Evolutionary conservation across 1,140 invertebrate genomes (phyloP).

Genomic region (Sweltsa coloradensis): DNA sequence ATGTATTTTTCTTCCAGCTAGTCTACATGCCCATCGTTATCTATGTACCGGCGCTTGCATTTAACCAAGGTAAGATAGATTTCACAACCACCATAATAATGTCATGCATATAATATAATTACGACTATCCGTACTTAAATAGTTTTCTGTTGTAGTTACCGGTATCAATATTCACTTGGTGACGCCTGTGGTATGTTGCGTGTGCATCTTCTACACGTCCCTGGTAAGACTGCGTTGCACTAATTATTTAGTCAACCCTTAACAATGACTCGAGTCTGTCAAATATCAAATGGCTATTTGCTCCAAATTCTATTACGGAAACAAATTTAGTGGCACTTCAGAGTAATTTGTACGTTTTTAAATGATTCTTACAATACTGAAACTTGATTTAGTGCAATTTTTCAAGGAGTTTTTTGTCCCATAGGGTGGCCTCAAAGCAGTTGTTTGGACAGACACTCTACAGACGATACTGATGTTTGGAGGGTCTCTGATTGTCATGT

Average conservation of each 20-base stretch:
- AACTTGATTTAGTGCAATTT: background rate
- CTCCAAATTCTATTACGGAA: background rate
- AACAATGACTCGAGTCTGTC: constrained; percentile 13
- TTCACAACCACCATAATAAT: background rate
- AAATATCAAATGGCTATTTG: background rate
- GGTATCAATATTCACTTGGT: constrained; percentile 14
- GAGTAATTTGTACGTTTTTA: background rate
- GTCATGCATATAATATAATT: background rate
- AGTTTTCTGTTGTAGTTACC: constrained; percentile 14
- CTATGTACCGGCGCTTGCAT: constrained; percentile 78
- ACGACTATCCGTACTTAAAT: constrained; percentile 14
- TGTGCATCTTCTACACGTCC: constrained; percentile 18
- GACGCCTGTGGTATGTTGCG: constrained; percentile 13
- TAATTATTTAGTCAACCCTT: too few relatives aligned
- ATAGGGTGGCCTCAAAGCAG: constrained; percentile 75
- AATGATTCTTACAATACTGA: background rate
- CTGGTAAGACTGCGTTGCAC: constrained; percentile 16
- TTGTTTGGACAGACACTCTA: constrained; percentile 77
- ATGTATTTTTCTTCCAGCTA: constrained; percentile 27
- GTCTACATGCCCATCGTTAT: constrained; percentile 83
- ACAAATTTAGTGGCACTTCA: background rate
- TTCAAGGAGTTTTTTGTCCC: constrained; percentile 6
- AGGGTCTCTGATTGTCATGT: constrained; percentile 50
- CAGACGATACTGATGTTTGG: constrained; percentile 66
- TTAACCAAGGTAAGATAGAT: constrained; percentile 59